Evolutionary conservation across 2,113 vertebrate genomes (phyloP).

Genomic region (Solea solea): DNA sequence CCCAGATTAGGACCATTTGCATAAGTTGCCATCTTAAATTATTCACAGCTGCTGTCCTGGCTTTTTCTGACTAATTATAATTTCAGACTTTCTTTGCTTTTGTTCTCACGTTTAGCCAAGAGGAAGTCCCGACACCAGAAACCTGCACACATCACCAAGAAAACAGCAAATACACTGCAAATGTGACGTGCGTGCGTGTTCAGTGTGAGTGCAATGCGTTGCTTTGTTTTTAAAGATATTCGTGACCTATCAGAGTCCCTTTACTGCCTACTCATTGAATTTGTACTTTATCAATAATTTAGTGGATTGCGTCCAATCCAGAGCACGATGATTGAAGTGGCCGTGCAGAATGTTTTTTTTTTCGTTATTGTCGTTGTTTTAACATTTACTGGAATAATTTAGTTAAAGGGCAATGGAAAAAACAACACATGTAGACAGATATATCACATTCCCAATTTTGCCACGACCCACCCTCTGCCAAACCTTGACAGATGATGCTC

Average conservation of each 20-base stretch:
- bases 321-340: background rate
- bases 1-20: conserved; percentile 77
- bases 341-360: background rate
- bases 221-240: background rate
- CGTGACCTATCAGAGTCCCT: background rate
- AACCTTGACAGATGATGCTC: too few species aligned
- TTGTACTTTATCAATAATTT: background rate
- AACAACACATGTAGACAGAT: background rate
- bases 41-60: conserved; percentile 76
- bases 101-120: conserved; percentile 38
- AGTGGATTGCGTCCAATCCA: background rate
- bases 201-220: background rate
- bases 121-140: conserved; percentile 15
- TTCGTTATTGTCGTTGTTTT: background rate
- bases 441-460: too few species aligned
- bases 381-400: background rate
- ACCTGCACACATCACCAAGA: background rate
- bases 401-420: conserved; percentile 1
- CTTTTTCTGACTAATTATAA: conserved; percentile 79
- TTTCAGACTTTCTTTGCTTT: conserved; percentile 57
- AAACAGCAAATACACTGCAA: background rate
- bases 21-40: conserved; percentile 79
- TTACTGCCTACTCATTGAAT: background rate
- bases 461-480: too few species aligned
- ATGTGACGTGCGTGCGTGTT: background rate